A percentile compares a stretch with the other conserved stretches of the same genome.
phyloP scores from a whole-genome alignment of 37 sponge, comb jelly and placozoan species.

The Geodia barretti region DNA sequence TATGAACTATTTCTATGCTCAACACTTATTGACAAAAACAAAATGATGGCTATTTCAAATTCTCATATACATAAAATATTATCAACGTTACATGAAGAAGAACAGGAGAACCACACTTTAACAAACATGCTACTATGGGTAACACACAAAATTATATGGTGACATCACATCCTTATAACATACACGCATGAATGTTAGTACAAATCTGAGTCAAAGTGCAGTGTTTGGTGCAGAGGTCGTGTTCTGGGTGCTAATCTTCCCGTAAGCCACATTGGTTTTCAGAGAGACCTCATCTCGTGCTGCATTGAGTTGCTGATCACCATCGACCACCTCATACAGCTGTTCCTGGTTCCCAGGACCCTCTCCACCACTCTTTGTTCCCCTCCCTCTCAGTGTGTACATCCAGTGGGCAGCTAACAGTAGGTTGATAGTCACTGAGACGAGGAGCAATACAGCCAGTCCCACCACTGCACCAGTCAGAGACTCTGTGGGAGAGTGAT shows the following conservation, averaged over 20 bases:
- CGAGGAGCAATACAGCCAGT: neutral
- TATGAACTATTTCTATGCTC: no score
- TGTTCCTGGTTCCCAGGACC: neutral
- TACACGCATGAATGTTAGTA: no score
- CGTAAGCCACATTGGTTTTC: neutral
- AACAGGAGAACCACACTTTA: neutral
- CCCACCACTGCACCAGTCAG: neutral
- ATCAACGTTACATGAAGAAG: neutral
- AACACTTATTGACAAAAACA: no score
- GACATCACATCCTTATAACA: constrained; percentile 49
- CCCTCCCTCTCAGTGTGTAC: neutral
- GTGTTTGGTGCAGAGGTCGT: no score
- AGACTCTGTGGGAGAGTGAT: neutral
- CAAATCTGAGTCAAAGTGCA: no score
- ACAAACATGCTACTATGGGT: constrained; percentile 52
- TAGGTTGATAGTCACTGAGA: neutral
- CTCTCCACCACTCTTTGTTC: neutral
- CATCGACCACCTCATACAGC: neutral
- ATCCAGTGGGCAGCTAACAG: neutral
- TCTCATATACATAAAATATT: neutral
- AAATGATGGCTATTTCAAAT: neutral
- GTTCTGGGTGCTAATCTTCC: neutral
- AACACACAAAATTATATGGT: constrained; percentile 27
- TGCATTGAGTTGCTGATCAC: neutral
- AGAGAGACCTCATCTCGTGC: neutral